Evolutionary conservation across 1,140 invertebrate species (phyloP), one percentile per base, ranked within the genome.

Genomic region (Hermetia illucens): DNA sequence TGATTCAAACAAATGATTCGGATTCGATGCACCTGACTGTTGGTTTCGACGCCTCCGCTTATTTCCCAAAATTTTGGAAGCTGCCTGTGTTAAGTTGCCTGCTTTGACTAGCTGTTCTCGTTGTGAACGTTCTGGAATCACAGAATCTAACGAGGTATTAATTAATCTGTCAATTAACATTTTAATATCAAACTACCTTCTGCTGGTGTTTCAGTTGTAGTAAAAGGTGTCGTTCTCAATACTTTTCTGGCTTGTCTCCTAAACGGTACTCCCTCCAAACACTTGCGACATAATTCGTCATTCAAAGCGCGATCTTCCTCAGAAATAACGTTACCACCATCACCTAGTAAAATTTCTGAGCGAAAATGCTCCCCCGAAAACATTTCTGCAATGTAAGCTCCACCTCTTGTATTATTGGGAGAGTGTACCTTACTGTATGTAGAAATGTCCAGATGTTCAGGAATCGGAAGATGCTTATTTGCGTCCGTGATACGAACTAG

Each of bases 341-440:
- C 76, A 1, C 77, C 77, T n/a, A 80, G 55, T 45, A 79, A 75
- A 34, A 80, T 58, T 47, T 78, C 72, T 1, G 64, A 52, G 13
- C 68, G 63, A 30, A 76, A 64, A 37, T 61, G 59, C 35, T 68
- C 58, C 42, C 70, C 71, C 21, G 81, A 77, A 44, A 88, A 79
- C 52, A 81, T 74, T 59, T 89, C 85, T 1, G 83, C 84, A 12
- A 88, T 63, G 56, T 89, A 89, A 13, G 82, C 82, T 8, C 79
- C 81, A 12, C 70, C 68, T 31, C 60, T 57, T 4, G 64, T 63
- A 6, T 66, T 70, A 39, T 48, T 60, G 29, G 43, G 40, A 5
- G 58, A 42, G 49, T 86, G 79, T 1, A 79, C 79, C 37, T 85
- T 74, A 34, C 74, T 68, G 53, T 86, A 87, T 0, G 77, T 72